Evolutionary conservation across 23 tunicate genomes (phyloP).

Genomic region (Halocynthia aurantium): DNA sequence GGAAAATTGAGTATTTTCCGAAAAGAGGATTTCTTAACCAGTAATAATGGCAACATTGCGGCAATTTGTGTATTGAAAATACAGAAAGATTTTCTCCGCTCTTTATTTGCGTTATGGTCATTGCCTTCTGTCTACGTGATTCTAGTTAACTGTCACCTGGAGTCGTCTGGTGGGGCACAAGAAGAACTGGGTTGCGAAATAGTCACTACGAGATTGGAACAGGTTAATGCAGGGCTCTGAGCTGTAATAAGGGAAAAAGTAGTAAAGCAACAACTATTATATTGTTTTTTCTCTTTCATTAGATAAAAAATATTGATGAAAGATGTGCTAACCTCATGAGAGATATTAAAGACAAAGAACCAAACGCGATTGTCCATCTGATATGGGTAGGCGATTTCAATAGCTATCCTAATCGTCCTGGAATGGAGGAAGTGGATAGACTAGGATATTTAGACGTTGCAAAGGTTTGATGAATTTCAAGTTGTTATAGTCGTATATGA

Average conservation of each 20-base stretch:
- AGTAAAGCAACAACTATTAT: too few relatives aligned
- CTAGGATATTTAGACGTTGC: slow-evolving; percentile 6
- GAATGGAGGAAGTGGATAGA: slow-evolving; percentile 12
- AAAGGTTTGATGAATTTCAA: background rate
- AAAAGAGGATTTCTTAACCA: slow-evolving; percentile 2
- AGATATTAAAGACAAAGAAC: background rate
- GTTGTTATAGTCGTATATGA: too few relatives aligned
- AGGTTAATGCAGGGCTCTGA: slow-evolving; percentile 1
- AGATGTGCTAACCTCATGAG: background rate
- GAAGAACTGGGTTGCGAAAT: background rate
- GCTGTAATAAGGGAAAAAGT: background rate
- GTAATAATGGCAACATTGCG: slow-evolving; percentile 12
- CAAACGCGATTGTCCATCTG: background rate
- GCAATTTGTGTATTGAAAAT: background rate
- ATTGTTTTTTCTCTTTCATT: background rate
- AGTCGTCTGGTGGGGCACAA: slow-evolving; percentile 15
- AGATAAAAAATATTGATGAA: slow-evolving; percentile 8
- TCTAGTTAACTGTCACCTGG: slow-evolving; percentile 22
- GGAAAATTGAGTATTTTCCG: background rate
- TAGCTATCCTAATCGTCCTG: slow-evolving; percentile 10
- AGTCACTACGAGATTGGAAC: slow-evolving; percentile 1
- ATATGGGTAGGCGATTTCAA: slow-evolving; percentile 17
- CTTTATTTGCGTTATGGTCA: too few relatives aligned
- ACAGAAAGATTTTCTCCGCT: background rate
- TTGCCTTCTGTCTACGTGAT: background rate